phyloP scores from a whole-genome alignment of 2,113 vertebrate genomes.

The Megaptera novaeangliae region DNA sequence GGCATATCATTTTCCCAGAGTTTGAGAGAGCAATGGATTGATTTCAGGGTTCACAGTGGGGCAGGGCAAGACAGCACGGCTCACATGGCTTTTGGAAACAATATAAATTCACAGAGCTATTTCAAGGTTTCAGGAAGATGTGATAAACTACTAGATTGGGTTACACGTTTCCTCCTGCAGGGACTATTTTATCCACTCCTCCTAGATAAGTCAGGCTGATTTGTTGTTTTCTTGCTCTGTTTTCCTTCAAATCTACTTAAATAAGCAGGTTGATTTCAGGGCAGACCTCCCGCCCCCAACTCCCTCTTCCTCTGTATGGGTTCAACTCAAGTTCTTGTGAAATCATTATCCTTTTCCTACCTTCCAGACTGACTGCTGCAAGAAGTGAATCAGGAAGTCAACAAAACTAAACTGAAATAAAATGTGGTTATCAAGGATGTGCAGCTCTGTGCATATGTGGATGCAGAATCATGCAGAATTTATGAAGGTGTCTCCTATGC shows the following conservation, averaged over 20 bases:
- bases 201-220: conserved; percentile 62
- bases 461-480: neutral
- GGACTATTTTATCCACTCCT: conserved; percentile 48
- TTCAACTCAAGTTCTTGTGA: conserved; percentile 35
- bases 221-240: conserved; percentile 64
- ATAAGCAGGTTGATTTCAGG: conserved; percentile 50
- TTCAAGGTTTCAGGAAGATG: conserved; percentile 58
- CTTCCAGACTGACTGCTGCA: neutral
- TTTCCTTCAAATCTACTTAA: conserved; percentile 64
- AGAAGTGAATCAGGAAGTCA: conserved; percentile 40
- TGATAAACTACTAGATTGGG: conserved; percentile 57
- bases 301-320: conserved; percentile 41
- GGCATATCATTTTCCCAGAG: conserved; percentile 47
- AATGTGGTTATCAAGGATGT: neutral
- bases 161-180: conserved; percentile 60
- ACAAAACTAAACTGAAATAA: neutral
- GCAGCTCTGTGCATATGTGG: neutral
- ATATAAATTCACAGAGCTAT: conserved; percentile 58
- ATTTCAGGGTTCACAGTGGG: conserved; percentile 59
- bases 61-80: neutral
- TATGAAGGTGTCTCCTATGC: neutral
- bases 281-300: neutral
- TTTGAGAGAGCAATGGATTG: conserved; percentile 48
- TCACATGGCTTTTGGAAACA: conserved; percentile 59
- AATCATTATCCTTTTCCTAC: conserved; percentile 24